Evolutionary conservation across 1,140 invertebrate genomes (phyloP).

Genomic region (Scaptomyza montana): DNA sequence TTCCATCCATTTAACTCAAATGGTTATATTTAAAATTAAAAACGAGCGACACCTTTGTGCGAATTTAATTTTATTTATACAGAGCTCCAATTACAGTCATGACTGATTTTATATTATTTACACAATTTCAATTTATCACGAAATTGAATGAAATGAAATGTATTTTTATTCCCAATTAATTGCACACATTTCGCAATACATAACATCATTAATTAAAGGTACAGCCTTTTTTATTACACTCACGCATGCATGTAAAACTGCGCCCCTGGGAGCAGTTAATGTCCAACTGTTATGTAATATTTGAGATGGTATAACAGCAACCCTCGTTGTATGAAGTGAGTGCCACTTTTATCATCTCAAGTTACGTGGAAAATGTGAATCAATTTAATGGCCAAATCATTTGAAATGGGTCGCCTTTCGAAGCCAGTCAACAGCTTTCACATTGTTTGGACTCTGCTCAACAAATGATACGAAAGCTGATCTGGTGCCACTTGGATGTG

Average conservation of each 20-base stretch:
- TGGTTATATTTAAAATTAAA: constrained; percentile 21
- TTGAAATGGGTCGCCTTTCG: not conserved
- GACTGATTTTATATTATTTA: constrained; percentile 16
- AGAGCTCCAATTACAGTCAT: constrained; percentile 6
- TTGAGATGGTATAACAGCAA: constrained; percentile 1
- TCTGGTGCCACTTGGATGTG: not conserved
- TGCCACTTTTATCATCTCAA: not conserved
- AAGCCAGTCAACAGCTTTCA: constrained; percentile 37
- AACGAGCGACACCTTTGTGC: constrained; percentile 18
- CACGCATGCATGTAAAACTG: constrained; percentile 14
- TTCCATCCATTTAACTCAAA: constrained; percentile 31
- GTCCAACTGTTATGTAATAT: constrained; percentile 19
- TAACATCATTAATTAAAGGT: constrained; percentile 21
- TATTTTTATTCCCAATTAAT: constrained; percentile 35
- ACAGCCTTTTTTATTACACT: not conserved
- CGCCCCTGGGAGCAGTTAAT: constrained; percentile 23
- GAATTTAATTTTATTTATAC: constrained; percentile 34
- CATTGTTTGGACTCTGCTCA: constrained; percentile 30
- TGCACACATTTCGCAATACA: constrained; percentile 10
- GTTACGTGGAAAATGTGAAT: constrained; percentile 21
- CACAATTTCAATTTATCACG: constrained; percentile 13
- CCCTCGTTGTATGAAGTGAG: constrained; percentile 1
- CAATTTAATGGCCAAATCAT: constrained; percentile 26
- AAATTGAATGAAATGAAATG: constrained; percentile 14
- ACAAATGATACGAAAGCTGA: not conserved